Percentiles rank a stretch among this genome's conserved stretches.
Evolutionary conservation across 2,113 vertebrate species (phyloP).

Genomic region (Murina feae): DNA sequence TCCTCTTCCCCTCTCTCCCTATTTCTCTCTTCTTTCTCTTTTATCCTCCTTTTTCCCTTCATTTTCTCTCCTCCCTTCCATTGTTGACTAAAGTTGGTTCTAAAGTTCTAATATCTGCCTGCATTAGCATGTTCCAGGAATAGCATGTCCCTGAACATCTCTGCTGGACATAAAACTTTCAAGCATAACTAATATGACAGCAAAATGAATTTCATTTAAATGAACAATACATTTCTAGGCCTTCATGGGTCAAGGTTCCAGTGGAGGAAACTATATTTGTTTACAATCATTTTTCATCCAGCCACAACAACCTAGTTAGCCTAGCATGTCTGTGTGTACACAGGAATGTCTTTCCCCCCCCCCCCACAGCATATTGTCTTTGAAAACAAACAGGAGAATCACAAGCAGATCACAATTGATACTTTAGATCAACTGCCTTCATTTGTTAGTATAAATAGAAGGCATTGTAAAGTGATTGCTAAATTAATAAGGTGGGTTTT

Average conservation of each 20-base stretch:
- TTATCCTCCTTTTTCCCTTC: not conserved
- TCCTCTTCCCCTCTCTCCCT: not conserved
- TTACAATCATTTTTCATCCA: slow-evolving; percentile 61
- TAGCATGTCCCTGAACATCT: slow-evolving; percentile 62
- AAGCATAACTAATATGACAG: slow-evolving; percentile 70
- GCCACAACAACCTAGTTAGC: not conserved
- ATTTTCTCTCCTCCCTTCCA: not conserved
- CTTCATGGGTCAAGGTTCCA: slow-evolving; percentile 65
- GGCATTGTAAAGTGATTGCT: not conserved
- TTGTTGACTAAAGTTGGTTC: not conserved
- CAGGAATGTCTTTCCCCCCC: not conserved
- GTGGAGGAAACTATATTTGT: slow-evolving; percentile 32
- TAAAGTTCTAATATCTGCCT: slow-evolving; percentile 50
- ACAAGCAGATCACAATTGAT: slow-evolving; percentile 41
- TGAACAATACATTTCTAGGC: slow-evolving; percentile 61
- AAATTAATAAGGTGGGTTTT: not conserved
- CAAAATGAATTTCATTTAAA: slow-evolving; percentile 75
- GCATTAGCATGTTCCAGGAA: slow-evolving; percentile 63
- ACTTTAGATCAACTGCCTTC: not conserved
- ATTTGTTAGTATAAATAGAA: slow-evolving; percentile 26
- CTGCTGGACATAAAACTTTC: slow-evolving; percentile 68
- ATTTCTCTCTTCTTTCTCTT: not conserved
- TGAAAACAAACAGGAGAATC: slow-evolving; percentile 20
- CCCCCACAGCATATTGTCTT: not conserved
- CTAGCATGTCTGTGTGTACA: not conserved